These are phyloP conservation scores for Apocheima hispidaria DNA, from an alignment of 2,888 invertebrate species.

Conservation along the genomic window DNA sequence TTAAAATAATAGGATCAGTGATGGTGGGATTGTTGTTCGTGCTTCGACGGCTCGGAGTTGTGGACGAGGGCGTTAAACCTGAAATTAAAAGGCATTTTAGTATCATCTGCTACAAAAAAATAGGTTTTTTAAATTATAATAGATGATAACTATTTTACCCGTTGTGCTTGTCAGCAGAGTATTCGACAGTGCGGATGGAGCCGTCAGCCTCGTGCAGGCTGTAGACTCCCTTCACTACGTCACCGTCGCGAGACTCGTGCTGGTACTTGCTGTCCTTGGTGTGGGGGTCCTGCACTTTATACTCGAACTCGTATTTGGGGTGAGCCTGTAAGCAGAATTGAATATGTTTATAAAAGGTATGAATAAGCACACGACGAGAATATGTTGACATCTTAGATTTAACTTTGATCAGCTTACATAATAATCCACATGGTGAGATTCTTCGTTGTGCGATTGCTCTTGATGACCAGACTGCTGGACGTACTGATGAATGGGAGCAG, in stretches of 20 bases:
- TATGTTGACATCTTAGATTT: background rate
- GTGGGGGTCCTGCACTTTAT: constrained; percentile 83
- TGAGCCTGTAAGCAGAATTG: constrained; percentile 65
- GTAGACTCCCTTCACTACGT: constrained; percentile 80
- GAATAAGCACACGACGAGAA: background rate
- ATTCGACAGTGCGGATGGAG: constrained; percentile 67
- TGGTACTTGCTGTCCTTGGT: constrained; percentile 86
- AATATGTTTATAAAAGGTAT: background rate
- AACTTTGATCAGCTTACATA: constrained; percentile 53
- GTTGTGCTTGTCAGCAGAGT: constrained; percentile 78
- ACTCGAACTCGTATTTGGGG: constrained; percentile 83
- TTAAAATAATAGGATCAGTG: constrained; percentile 41
- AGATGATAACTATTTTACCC: constrained; percentile 62
- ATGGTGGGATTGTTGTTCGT: constrained; percentile 55
- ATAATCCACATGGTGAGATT: constrained; percentile 58
- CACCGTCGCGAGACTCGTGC: constrained; percentile 83
- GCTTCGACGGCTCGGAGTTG: constrained; percentile 69
- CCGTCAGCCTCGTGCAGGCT: constrained; percentile 66
- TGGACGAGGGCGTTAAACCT: constrained; percentile 84
- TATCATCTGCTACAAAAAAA: background rate
- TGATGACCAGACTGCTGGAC: constrained; percentile 33
- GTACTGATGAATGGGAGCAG: constrained; percentile 51
- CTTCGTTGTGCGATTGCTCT: constrained; percentile 41
- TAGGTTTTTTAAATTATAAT: background rate
- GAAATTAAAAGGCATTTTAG: constrained; percentile 34